Conservation (phyloP, 1,140 invertebrate species). For the Eriocheir sinensis region DNA sequence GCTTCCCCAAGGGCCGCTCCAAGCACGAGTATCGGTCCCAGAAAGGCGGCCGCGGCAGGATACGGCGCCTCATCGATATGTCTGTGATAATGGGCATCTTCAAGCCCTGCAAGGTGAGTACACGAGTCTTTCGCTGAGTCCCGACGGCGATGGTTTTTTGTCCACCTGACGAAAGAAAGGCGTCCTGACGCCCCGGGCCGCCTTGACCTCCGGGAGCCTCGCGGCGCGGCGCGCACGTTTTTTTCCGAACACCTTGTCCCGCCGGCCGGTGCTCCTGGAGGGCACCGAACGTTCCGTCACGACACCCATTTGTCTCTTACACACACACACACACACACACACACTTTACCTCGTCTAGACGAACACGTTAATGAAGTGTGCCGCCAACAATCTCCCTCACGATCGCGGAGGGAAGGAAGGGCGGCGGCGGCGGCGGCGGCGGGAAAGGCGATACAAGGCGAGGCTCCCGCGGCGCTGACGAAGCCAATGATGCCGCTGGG, state of each 20-base stretch:
- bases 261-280: too few relatives aligned
- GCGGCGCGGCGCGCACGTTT: neutral
- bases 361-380: neutral
- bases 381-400: neutral
- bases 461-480: neutral
- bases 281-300: too few relatives aligned
- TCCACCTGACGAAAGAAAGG: neutral
- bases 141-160: neutral
- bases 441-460: neutral
- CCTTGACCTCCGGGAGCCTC: neutral
- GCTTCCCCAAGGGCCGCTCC: conserved; percentile 66
- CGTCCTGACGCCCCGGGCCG: neutral
- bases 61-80: conserved; percentile 76
- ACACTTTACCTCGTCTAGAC: neutral
- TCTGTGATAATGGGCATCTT: conserved; percentile 77
- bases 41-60: conserved; percentile 65
- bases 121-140: neutral
- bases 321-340: neutral
- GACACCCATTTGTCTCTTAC: neutral
- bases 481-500: neutral
- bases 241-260: neutral
- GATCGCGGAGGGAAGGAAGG: neutral
- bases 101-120: conserved; percentile 77
- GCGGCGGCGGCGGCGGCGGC: neutral
- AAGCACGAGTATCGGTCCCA: conserved; percentile 49